Conservation (phyloP, 2,113 vertebrate genomes). For the Sinocyclocheilus maitianheensis region DNA sequence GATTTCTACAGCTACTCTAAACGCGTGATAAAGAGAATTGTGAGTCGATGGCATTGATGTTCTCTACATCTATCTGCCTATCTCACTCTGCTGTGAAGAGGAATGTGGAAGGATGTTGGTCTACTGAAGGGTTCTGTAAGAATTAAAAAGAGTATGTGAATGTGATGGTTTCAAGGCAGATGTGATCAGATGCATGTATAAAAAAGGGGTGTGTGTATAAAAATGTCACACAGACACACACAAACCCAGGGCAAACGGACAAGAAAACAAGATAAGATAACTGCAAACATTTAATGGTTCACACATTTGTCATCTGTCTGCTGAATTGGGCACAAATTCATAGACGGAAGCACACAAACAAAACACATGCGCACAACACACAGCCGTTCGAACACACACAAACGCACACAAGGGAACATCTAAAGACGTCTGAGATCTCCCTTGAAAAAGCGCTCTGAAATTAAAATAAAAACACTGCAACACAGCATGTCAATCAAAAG, state of each 20-base stretch:
- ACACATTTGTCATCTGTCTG: conserved; percentile 30
- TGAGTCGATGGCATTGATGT: conserved; percentile 43
- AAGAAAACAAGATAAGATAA: conserved; percentile 11
- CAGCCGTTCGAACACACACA: not conserved
- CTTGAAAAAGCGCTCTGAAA: conserved; percentile 18
- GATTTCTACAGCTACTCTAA: conserved; percentile 44
- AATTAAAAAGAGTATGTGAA: not conserved
- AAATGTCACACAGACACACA: not conserved
- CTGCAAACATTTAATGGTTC: conserved; percentile 7
- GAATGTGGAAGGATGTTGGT: conserved; percentile 1
- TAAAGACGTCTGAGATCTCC: not conserved
- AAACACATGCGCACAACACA: not conserved
- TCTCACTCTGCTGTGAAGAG: not conserved
- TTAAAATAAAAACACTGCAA: conserved; percentile 38
- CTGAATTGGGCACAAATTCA: not conserved
- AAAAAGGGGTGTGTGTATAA: not conserved
- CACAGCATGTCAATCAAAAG: conserved; percentile 38
- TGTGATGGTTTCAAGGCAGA: not conserved
- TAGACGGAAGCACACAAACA: not conserved
- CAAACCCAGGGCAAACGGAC: not conserved
- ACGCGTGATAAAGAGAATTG: conserved; percentile 46
- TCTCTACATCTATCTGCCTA: conserved; percentile 22
- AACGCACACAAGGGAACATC: not conserved
- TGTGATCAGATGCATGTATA: not conserved
- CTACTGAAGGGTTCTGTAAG: not conserved